Evolutionary conservation across 2,888 invertebrate genomes (phyloP).

Genomic region (Conus canariensis): DNA sequence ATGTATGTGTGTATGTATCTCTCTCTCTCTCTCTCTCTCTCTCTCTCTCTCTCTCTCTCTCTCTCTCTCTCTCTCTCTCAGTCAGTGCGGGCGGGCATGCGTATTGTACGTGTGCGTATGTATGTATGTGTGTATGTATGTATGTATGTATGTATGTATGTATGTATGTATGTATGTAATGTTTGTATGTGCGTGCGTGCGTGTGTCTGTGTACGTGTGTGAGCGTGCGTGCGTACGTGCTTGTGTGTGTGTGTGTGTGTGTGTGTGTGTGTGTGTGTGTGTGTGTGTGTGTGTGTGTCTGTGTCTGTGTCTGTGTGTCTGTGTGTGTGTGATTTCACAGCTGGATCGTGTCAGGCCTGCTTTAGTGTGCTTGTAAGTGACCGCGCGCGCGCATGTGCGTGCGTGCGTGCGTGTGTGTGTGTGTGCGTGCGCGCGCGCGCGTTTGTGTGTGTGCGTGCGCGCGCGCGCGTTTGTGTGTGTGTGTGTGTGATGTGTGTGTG

Average conservation of each 20-base stretch:
- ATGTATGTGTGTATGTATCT: background rate
- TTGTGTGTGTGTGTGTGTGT: background rate
- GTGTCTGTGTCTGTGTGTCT: background rate
- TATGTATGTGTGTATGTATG: background rate
- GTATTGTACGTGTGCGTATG: background rate
- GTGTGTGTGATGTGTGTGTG: background rate
- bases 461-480: background rate
- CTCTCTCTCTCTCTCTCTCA: no score
- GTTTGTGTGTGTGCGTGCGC: constrained; percentile 22
- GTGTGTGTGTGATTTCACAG: background rate
- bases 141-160: background rate
- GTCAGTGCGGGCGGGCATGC: no score
- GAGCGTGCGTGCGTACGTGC: constrained; percentile 18
- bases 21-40: no score
- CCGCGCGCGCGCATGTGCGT: background rate
- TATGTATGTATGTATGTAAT: background rate
- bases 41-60: no score
- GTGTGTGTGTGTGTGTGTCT: no score
- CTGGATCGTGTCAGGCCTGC: background rate
- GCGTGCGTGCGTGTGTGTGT: background rate
- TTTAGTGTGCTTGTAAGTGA: background rate
- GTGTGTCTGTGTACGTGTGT: no score
- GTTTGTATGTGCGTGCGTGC: background rate
- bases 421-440: background rate
- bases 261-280: no score